A percentile compares a stretch with the other conserved stretches of the same genome.
phyloP scores from a whole-genome alignment of 30 jellyfish, hydroid and myxozoan species.

The Pelagia noctiluca region DNA sequence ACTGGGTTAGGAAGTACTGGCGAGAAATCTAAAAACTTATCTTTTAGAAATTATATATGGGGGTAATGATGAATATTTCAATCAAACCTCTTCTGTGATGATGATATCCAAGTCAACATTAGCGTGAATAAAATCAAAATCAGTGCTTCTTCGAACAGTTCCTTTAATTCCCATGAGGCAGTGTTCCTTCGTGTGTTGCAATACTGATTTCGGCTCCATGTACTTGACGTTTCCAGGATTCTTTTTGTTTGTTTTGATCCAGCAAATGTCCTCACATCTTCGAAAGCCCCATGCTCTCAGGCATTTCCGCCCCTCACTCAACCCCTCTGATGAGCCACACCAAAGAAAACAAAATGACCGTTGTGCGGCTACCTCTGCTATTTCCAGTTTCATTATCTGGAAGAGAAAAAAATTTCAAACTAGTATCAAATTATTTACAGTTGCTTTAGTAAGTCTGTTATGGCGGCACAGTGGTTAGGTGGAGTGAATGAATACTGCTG shows the following conservation, averaged over 20 bases:
- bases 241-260: conserved; percentile 95
- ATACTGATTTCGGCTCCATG: conserved; percentile 94
- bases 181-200: conserved; percentile 99
- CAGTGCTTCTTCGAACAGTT: conserved; percentile 97
- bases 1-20: no score
- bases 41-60: not conserved
- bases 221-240: conserved; percentile 96
- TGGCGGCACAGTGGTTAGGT: no score
- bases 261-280: conserved; percentile 99
- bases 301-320: conserved; percentile 96
- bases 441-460: no score
- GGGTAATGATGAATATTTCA: not conserved
- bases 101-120: conserved; percentile 97
- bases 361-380: conserved; percentile 95
- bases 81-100: conserved; percentile 92
- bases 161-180: conserved; percentile 99
- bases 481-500: no score
- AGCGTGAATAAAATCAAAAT: conserved; percentile 97
- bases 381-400: conserved; percentile 84
- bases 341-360: conserved; percentile 95
- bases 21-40: no score
- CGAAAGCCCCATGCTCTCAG: conserved; percentile 99
- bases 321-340: conserved; percentile 99
- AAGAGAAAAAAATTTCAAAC: not conserved
- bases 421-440: not conserved